phyloP scores from a whole-genome alignment of 2,888 invertebrate species.

The Balanococcus diminutus region DNA sequence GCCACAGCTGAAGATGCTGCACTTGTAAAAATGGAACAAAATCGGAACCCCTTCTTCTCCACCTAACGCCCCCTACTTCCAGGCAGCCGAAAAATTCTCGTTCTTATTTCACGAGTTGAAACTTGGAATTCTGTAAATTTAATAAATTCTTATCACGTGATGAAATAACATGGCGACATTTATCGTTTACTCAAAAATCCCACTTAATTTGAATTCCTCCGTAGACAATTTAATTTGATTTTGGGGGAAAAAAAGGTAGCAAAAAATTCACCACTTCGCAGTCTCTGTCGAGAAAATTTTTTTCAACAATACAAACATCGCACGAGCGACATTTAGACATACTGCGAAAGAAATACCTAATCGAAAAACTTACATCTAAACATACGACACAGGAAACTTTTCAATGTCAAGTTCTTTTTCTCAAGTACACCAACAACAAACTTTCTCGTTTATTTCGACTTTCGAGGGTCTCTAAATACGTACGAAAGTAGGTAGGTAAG shows the following conservation, averaged over 20 bases:
- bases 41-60: too few relatives aligned
- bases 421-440: background rate
- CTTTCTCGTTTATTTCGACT: background rate
- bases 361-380: background rate
- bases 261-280: background rate
- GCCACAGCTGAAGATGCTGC: too few relatives aligned
- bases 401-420: background rate
- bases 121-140: background rate
- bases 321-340: background rate
- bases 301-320: background rate
- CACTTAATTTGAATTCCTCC: slow-evolving; percentile 10
- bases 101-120: too few relatives aligned
- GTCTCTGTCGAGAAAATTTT: background rate
- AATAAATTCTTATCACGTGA: background rate
- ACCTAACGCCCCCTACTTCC: too few relatives aligned
- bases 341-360: background rate
- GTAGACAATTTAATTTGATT: background rate
- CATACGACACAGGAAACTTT: background rate
- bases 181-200: background rate
- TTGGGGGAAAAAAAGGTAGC: background rate
- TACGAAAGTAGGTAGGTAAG: too few relatives aligned
- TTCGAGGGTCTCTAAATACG: too few relatives aligned
- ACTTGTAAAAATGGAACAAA: too few relatives aligned
- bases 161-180: background rate
- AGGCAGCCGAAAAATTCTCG: too few relatives aligned